Base-by-base conservation (phyloP, 2,888 invertebrate species). In the Leptothorax acervorum region DNA sequence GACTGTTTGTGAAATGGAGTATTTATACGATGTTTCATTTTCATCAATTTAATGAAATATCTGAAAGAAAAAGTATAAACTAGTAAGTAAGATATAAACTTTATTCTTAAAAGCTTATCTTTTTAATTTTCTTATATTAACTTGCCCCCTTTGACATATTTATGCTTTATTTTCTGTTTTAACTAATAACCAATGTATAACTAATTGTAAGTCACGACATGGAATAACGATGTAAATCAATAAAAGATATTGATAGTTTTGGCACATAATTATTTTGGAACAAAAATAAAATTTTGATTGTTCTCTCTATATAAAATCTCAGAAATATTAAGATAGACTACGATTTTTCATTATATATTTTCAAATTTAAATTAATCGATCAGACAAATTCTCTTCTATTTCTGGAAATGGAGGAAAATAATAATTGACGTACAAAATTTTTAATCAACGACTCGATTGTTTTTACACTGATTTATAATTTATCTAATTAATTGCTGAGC, bases 1-100 rank as follows among this genome's bases (percentile, higher is more conserved):
- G 60, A 55, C 48, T 55, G 42, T 11, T 51, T 51, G 31, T 48
- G 60, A 60, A 39, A 65, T 23, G 31, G 48, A 51, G 39, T 28
- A 78, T 66, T 83, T 68, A 28, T 63, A 5, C 23, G 6, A 9
- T 12, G 31, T 79, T 8, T 18, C 23, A 53, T 42, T 62, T 42
- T 39, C n/a, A 53, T 23, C 55, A 31, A 55, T 23, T 28, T 63
- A 35, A 75, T 45, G 9, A 76, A 53, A 76, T 66, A 66, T 82
- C 28, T 28, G 12, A 31, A 76, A 53, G 28, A 68, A n/a, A 9
- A 39, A 74, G 18, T 45, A 39, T 18, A n/a, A 11, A 28, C 23
- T 68, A 68, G n/a, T 28, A 39, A 74, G 8, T 45, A 15, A 28
- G 23, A 42, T 45, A 39, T 18, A 18, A 11, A 35, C n/a, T 70